Conservation (phyloP, 2,888 invertebrate species). For the Cristatella mucedo region DNA sequence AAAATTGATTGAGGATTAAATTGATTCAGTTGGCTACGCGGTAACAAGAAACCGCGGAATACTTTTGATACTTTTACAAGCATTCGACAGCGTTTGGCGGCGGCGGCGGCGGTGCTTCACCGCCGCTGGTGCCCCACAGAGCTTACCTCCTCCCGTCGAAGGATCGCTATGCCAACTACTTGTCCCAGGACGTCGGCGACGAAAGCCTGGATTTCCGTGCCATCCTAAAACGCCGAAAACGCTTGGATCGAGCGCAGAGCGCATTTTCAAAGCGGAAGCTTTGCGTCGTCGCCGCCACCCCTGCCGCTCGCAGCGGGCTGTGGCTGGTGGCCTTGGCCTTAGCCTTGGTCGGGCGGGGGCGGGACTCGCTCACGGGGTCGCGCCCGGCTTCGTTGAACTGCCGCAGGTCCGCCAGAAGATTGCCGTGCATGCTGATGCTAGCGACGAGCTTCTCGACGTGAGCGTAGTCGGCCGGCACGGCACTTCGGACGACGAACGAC, state of each 20-base stretch:
- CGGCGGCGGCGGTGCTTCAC: too few relatives aligned
- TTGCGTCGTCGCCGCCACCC: too few relatives aligned
- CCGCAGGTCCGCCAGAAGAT: slow-evolving; percentile 25
- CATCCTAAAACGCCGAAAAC: slow-evolving; percentile 23
- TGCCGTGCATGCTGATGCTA: slow-evolving; percentile 23
- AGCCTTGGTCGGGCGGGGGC: not conserved
- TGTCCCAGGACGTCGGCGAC: slow-evolving; percentile 30
- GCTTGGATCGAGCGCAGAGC: too few relatives aligned
- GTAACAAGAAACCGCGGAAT: too few relatives aligned
- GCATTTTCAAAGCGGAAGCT: too few relatives aligned
- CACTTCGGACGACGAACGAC: slow-evolving; percentile 26
- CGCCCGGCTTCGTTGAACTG: slow-evolving; percentile 27
- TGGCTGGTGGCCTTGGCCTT: too few relatives aligned
- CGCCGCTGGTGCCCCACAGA: too few relatives aligned
- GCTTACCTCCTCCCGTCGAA: slow-evolving; percentile 34
- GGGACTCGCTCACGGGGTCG: slow-evolving; percentile 20
- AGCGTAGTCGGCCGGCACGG: slow-evolving; percentile 18
- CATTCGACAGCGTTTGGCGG: too few relatives aligned
- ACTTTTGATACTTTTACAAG: too few relatives aligned
- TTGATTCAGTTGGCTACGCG: too few relatives aligned
- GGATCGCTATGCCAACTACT: slow-evolving; percentile 32
- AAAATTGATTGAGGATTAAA: too few relatives aligned
- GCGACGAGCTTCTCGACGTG: slow-evolving; percentile 25
- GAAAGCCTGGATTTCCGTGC: slow-evolving; percentile 33
- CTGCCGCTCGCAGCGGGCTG: too few relatives aligned